Evolutionary conservation across 2,888 invertebrate genomes (phyloP).

Genomic region (Ectemnius continuus): DNA sequence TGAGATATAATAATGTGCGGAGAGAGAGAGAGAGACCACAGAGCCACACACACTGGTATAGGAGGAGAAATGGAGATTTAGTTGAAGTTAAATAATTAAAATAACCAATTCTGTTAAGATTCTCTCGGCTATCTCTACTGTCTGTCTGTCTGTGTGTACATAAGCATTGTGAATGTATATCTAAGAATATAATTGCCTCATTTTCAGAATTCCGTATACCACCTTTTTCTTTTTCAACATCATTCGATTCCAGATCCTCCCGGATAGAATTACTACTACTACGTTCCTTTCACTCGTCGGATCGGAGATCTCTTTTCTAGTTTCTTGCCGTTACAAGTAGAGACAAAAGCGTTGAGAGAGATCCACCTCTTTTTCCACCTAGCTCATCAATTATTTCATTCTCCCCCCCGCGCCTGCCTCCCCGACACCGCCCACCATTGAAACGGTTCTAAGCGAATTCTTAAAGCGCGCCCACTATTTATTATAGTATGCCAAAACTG

Average conservation of each 20-base stretch:
- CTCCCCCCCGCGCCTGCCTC: too few relatives aligned
- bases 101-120: conserved; percentile 49
- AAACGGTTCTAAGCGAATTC: conserved; percentile 26
- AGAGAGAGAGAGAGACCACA: too few relatives aligned
- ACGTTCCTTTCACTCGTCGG: not conserved
- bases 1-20: conserved; percentile 35
- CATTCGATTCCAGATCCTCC: conserved; percentile 23
- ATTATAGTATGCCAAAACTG: conserved; percentile 64
- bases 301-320: conserved; percentile 14
- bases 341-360: conserved; percentile 10
- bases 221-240: conserved; percentile 41
- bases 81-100: conserved; percentile 40
- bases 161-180: conserved; percentile 59
- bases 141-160: conserved; percentile 55
- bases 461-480: conserved; percentile 53
- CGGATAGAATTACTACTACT: not conserved
- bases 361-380: conserved; percentile 57
- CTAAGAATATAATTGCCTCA: conserved; percentile 59
- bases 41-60: too few relatives aligned
- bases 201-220: conserved; percentile 45
- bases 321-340: conserved; percentile 3
- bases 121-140: conserved; percentile 47
- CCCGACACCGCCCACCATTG: conserved; percentile 8
- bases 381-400: conserved; percentile 56
- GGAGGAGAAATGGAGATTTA: conserved; percentile 25